Conservation (phyloP, 2,888 invertebrate species). For the Pachycephus smyrnensis region DNA sequence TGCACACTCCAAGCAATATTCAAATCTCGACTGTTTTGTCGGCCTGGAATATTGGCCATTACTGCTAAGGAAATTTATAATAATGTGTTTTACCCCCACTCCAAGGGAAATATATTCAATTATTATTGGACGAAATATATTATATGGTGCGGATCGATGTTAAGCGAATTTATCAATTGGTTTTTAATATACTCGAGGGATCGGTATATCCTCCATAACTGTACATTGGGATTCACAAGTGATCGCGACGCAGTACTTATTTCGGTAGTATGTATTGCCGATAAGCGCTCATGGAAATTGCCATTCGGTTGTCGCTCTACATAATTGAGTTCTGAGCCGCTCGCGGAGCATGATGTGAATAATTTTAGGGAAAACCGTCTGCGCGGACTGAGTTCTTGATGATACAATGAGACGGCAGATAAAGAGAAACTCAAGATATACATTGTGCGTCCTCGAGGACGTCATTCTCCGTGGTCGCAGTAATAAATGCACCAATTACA, state of each 20-base stretch:
- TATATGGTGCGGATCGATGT: neutral
- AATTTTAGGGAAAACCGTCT: constrained; percentile 37
- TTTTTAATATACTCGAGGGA: neutral
- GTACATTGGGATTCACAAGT: constrained; percentile 49
- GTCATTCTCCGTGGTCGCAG: neutral
- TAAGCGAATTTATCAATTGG: neutral
- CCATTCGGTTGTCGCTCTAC: constrained; percentile 58
- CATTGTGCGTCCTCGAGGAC: neutral
- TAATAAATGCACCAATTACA: neutral
- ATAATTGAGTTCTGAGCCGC: constrained; percentile 64
- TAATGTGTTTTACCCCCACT: neutral
- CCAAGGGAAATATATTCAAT: neutral
- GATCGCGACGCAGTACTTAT: constrained; percentile 63
- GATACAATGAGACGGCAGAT: neutral
- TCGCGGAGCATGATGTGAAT: constrained; percentile 50
- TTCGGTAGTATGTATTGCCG: constrained; percentile 52
- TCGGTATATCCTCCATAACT: neutral
- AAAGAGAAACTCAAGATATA: neutral
- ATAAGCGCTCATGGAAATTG: constrained; percentile 55
- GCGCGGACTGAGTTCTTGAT: neutral
- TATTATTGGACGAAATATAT: neutral
- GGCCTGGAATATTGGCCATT: neutral
- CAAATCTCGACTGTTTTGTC: neutral
- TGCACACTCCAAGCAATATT: neutral
- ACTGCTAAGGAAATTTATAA: neutral